A percentile compares a stretch with the other conserved stretches of the same genome.
phyloP scores from a whole-genome alignment of 2,113 vertebrate genomes.

The Romanogobio albipinnatus region DNA sequence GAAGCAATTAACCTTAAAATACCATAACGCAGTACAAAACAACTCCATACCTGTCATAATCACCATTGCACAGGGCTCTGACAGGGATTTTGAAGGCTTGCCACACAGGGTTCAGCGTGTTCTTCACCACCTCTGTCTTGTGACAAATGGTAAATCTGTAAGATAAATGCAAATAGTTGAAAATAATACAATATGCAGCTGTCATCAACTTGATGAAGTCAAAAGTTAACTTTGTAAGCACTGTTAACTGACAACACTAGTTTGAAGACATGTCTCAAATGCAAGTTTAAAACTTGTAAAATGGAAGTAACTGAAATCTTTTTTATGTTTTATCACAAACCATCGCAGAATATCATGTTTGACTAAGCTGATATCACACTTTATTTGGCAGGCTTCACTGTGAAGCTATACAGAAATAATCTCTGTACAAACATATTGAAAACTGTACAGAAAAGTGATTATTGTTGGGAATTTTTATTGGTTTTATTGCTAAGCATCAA shows the following conservation, averaged over 20 bases:
- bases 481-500: conserved; percentile 10
- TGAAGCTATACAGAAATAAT: background rate
- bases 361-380: background rate
- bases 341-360: background rate
- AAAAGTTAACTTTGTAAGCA: background rate
- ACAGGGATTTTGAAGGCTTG: conserved; percentile 92
- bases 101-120: conserved; percentile 92
- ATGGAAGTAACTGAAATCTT: background rate
- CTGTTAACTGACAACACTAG: background rate
- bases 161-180: conserved; percentile 38
- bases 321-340: background rate
- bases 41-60: conserved; percentile 83
- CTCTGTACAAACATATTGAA: background rate
- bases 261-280: background rate
- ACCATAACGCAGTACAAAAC: background rate
- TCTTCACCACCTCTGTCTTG: conserved; percentile 92
- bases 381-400: background rate
- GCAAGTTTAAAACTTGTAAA: background rate
- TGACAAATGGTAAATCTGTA: conserved; percentile 92
- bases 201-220: background rate
- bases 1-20: background rate
- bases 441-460: background rate
- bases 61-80: conserved; percentile 90
- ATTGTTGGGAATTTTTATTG: background rate
- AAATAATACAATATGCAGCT: background rate